Evolutionary conservation across 2,113 vertebrate species (phyloP).

Genomic region (Lepus americanus): DNA sequence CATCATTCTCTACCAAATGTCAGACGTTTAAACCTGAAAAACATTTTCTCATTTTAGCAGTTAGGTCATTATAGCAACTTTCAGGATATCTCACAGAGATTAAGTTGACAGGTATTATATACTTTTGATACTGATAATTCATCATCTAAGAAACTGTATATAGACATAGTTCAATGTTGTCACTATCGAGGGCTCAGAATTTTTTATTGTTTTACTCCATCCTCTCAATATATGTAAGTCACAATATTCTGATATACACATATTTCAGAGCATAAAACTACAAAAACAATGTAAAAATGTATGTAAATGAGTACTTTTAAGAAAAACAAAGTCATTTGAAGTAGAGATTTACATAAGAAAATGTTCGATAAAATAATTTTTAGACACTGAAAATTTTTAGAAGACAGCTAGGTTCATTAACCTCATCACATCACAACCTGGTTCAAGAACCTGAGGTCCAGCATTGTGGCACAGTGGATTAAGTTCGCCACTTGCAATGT

Average conservation of each 20-base stretch:
- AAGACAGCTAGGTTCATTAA: neutral
- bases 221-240: neutral
- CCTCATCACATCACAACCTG: slow-evolving; percentile 1
- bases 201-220: slow-evolving; percentile 34
- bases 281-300: slow-evolving; percentile 5
- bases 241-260: neutral
- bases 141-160: neutral
- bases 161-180: neutral
- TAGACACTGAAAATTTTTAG: slow-evolving; percentile 9
- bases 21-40: slow-evolving; percentile 36
- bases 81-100: neutral
- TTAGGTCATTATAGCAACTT: neutral
- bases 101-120: neutral
- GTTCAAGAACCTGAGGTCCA: neutral
- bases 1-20: neutral
- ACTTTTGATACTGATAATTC: neutral
- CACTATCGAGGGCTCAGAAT: neutral
- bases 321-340: slow-evolving; percentile 14
- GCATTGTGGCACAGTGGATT: no score
- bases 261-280: slow-evolving; percentile 38
- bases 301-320: neutral
- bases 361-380: slow-evolving; percentile 34
- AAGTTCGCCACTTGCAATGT: no score
- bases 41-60: neutral
- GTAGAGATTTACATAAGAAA: neutral